These are phyloP conservation scores for Tupaia tana DNA, from an alignment of 2,113 vertebrate species.

Conservation along the genomic window DNA sequence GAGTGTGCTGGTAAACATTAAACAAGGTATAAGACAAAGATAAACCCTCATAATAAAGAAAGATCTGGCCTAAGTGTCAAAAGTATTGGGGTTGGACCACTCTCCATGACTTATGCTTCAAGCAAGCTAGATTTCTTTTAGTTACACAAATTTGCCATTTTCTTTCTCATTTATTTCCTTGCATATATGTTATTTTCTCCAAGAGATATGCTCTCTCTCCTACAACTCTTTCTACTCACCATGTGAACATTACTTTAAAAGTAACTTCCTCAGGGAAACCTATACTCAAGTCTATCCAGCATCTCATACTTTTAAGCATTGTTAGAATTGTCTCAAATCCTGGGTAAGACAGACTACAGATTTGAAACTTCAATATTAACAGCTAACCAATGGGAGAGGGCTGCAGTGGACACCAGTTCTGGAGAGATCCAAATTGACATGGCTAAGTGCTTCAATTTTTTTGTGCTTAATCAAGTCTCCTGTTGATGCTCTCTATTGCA, in stretches of 20 bases:
- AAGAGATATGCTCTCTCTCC: background rate
- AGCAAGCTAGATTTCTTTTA: background rate
- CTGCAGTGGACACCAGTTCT: background rate
- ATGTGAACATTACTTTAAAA: background rate
- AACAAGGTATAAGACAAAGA: too few relatives aligned
- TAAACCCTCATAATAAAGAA: fast-evolving
- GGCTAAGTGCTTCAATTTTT: background rate
- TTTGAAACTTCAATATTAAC: background rate
- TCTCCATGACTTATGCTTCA: background rate
- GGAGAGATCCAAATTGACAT: background rate
- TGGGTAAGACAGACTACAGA: background rate
- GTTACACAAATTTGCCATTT: background rate
- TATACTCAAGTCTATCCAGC: background rate
- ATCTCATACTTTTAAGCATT: background rate
- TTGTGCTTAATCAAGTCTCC: background rate
- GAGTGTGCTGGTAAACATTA: too few relatives aligned
- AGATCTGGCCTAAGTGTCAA: background rate
- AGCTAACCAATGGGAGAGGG: background rate
- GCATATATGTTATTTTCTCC: background rate
- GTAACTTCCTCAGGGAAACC: background rate
- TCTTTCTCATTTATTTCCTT: background rate
- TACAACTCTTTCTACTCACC: background rate
- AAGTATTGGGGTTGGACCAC: background rate
- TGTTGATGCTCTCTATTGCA: too few relatives aligned
- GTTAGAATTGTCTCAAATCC: background rate